Evolutionary conservation across 1,140 invertebrate species (phyloP).

Genomic region (Diorhabda sublineata): DNA sequence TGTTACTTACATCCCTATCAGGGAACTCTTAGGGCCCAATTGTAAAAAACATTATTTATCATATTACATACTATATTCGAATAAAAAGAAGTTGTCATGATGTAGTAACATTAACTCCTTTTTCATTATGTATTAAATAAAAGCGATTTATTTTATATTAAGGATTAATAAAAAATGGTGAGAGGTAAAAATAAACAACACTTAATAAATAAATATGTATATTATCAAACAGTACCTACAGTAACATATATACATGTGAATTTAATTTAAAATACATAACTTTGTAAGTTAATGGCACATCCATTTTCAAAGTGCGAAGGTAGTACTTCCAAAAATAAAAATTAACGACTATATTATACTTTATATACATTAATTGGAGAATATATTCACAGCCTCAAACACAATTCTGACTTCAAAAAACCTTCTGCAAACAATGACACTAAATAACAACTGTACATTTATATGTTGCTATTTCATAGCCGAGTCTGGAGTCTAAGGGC

Average conservation of each 20-base stretch:
- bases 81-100: no score
- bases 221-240: constrained; percentile 41
- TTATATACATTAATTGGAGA: constrained; percentile 33
- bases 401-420: constrained; percentile 29
- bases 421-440: constrained; percentile 15
- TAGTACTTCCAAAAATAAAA: constrained; percentile 25
- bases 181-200: background rate
- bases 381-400: constrained; percentile 43
- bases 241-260: constrained; percentile 36
- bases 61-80: no score
- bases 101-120: no score
- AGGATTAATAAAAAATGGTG: no score
- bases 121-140: no score
- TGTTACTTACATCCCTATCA: no score
- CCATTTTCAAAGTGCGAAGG: constrained; percentile 30
- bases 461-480: background rate
- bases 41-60: no score
- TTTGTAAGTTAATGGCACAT: constrained; percentile 45
- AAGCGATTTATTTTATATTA: no score
- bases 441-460: background rate
- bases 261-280: constrained; percentile 31
- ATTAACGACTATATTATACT: constrained; percentile 19
- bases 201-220: constrained; percentile 41
- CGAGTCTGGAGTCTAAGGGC: no score
- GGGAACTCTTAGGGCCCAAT: no score